Percentiles rank a stretch among this genome's conserved stretches.
phyloP scores from a whole-genome alignment of 2,797 vertebrate species.

The Xenopus petersii region DNA sequence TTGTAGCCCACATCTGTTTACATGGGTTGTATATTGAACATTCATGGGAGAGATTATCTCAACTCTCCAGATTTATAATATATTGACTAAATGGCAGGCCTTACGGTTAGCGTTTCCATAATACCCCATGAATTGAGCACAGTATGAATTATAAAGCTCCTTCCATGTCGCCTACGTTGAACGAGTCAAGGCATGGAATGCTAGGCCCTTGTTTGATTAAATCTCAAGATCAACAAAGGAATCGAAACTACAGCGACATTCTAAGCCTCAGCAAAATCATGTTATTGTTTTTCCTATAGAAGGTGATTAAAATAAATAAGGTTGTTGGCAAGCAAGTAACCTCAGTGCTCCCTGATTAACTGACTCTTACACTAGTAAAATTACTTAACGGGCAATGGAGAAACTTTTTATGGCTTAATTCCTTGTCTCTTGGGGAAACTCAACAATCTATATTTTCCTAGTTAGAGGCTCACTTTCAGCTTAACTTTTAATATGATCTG shows the following conservation, averaged over 20 bases:
- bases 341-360: not conserved
- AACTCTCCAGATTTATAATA: slow-evolving; percentile 25
- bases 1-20: not conserved
- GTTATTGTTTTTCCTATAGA: slow-evolving; percentile 4
- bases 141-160: slow-evolving; percentile 17
- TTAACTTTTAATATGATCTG: too few species aligned
- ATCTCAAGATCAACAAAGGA: slow-evolving; percentile 4
- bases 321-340: not conserved
- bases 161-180: not conserved
- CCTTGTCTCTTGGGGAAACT: too few species aligned
- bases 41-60: slow-evolving; percentile 26
- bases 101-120: slow-evolving; percentile 17
- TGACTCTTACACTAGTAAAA: too few species aligned
- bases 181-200: not conserved
- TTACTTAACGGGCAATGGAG: too few species aligned
- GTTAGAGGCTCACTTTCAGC: too few species aligned
- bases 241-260: not conserved
- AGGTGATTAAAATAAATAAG: slow-evolving; percentile 4
- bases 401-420: too few species aligned
- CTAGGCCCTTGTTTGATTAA: slow-evolving; percentile 16
- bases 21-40: slow-evolving; percentile 16
- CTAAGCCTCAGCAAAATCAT: not conserved
- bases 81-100: not conserved
- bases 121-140: slow-evolving; percentile 7
- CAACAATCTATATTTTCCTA: too few species aligned